phyloP scores from a whole-genome alignment of 2,888 invertebrate genomes.

The Litoditis marina region DNA sequence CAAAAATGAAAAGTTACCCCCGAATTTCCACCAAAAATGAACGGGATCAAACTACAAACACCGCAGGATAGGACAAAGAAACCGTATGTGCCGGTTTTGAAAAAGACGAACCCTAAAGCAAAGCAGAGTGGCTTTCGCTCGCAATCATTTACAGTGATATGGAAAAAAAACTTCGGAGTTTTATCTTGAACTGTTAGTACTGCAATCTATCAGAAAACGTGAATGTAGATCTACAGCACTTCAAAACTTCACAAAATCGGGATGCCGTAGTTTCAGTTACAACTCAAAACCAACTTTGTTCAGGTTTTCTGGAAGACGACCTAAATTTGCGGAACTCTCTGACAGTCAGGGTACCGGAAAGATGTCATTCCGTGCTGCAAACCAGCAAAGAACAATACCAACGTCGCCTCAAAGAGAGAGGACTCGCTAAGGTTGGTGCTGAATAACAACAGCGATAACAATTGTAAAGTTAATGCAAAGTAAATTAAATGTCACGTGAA shows the following conservation, averaged over 20 bases:
- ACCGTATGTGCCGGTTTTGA: no score
- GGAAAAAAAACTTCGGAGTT: no score
- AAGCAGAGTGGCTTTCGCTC: no score
- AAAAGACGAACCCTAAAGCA: no score
- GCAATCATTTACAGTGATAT: no score
- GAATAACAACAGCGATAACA: no score
- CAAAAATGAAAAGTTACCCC: no score
- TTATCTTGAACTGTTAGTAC: no score
- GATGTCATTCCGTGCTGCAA: constrained; percentile 44
- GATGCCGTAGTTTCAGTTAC: no score
- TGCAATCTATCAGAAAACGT: neutral
- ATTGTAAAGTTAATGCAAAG: neutral
- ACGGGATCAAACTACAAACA: no score
- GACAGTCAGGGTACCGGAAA: constrained; percentile 38
- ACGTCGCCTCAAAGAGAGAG: constrained; percentile 34
- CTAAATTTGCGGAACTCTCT: constrained; percentile 27
- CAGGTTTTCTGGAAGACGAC: constrained; percentile 39
- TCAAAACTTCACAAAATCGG: neutral
- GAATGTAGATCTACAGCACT: neutral
- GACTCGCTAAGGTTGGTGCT: constrained; percentile 25
- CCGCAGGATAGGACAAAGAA: no score
- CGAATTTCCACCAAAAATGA: no score
- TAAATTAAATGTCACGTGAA: neutral
- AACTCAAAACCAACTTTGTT: constrained; percentile 5
- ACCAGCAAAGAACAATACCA: constrained; percentile 45